Evolutionary conservation across 2,113 vertebrate species (phyloP), one percentile per base, ranked within the genome.

Genomic region (Formicarius rufipectus): DNA sequence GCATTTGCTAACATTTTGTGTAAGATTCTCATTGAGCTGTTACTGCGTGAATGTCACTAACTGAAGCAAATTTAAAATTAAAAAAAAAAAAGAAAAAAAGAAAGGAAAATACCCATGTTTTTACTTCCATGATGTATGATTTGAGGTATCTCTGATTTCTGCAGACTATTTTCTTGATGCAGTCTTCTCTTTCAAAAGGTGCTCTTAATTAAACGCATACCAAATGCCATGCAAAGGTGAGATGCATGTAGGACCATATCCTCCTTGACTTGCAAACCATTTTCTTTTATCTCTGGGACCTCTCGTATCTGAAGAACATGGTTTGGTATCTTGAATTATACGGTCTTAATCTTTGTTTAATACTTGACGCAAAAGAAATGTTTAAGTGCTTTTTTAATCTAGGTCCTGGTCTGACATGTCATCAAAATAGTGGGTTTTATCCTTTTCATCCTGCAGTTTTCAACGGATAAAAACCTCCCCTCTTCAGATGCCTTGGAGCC

Each of bases 1-100:
- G 83, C 88, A 95, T 96, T 97, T 95, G 79, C 73, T 94, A 94
- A 87, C 91, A 75, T 81, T 96, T 94, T 78, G 21, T 87, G 1
- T 75, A 79, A 53, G 84, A 50, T 89, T 95, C 90, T 84, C 75
- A 88, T 82, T 95, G 68, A 95, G 47, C 76, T 77, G 68, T 73
- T 81, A 73, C 44, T 60, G 33, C 95, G 63, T 79, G 75, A 95
- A 96, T 91, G 91, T 68, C 94, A 95, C 64, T 91, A 79, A 90
- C 81, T 44, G 68, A 90, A 92, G 67, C 9, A 91, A 89, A 83
- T 94, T 93, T 83, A 55, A 86, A 82, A 78, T 77, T 62, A 12
- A 18, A 60, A 47, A 40, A 62, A 72, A 8, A 27, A 56, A 69
- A 33, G 28, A 18, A 75, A 82, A 14, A 44, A 62, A 79, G 11